Evolutionary conservation across 2,888 invertebrate species (phyloP).

Genomic region (Smittia sp.): DNA sequence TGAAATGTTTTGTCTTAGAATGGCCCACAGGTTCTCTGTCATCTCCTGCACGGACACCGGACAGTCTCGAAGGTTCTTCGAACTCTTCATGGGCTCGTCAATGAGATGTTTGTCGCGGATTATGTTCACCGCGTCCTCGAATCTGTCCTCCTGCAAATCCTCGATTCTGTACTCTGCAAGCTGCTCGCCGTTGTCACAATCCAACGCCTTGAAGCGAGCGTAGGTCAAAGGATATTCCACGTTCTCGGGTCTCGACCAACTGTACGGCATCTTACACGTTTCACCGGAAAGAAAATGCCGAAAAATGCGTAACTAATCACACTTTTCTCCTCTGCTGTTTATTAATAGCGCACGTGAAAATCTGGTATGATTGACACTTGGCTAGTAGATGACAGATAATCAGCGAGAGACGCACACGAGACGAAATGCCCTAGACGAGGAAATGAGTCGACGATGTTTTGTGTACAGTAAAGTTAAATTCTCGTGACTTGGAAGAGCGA

Average conservation of each 20-base stretch:
- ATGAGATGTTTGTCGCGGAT: not conserved
- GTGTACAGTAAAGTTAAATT: too few species aligned
- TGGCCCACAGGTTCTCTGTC: not conserved
- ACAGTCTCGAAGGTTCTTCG: not conserved
- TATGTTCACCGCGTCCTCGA: not conserved
- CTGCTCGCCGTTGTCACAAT: not conserved
- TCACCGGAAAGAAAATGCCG: not conserved
- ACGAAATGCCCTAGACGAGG: too few species aligned
- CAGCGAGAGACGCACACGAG: too few species aligned
- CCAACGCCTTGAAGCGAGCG: not conserved
- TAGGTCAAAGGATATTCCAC: constrained; percentile 4
- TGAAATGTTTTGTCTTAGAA: constrained; percentile 22
- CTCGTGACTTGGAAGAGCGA: too few species aligned
- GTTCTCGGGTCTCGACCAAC: not conserved
- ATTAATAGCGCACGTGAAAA: too few species aligned
- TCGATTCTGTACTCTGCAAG: not conserved
- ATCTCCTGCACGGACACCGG: constrained; percentile 15
- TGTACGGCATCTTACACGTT: constrained; percentile 2
- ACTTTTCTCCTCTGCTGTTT: too few species aligned
- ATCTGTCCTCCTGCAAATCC: not conserved
- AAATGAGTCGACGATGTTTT: too few species aligned
- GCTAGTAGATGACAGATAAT: too few species aligned
- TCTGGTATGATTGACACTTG: too few species aligned
- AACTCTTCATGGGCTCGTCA: constrained; percentile 11
- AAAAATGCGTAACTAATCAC: too few species aligned